Evolutionary conservation across 2,888 invertebrate genomes (phyloP).

Genomic region (Callosobruchus maculatus): DNA sequence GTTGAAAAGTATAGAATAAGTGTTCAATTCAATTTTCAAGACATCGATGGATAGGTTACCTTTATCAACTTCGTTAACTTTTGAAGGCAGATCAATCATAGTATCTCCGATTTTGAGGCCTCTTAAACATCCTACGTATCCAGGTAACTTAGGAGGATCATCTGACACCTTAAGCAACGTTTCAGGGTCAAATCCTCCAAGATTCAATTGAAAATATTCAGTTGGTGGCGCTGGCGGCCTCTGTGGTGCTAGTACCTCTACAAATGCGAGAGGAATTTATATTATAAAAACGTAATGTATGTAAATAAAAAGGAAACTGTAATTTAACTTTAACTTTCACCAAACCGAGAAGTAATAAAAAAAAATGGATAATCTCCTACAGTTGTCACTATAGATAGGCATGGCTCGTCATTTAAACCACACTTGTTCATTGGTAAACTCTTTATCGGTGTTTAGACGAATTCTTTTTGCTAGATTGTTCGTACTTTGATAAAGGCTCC

Average conservation of each 20-base stretch:
- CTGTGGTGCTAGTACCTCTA: conserved; percentile 84
- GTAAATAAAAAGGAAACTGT: no score
- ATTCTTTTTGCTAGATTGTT: no score
- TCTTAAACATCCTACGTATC: conserved; percentile 82
- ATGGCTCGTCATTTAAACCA: no score
- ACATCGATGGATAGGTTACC: conserved; percentile 48
- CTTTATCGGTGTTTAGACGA: no score
- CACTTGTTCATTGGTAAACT: no score
- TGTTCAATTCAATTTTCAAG: no score
- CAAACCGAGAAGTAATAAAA: no score
- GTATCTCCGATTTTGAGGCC: conserved; percentile 82
- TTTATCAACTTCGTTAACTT: conserved; percentile 62
- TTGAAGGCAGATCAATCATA: conserved; percentile 72
- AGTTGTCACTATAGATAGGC: no score
- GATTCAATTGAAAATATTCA: conserved; percentile 83
- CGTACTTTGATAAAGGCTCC: no score
- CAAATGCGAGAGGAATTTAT: conserved; percentile 26
- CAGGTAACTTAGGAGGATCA: conserved; percentile 56
- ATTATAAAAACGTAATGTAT: no score
- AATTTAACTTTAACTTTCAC: no score
- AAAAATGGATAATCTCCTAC: no score
- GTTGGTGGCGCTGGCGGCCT: conserved; percentile 85
- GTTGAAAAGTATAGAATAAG: not conserved
- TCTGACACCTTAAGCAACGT: conserved; percentile 61
- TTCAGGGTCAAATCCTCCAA: conserved; percentile 80